Conservation (phyloP, 2,797 vertebrate genomes). For the Hemibagrus guttatus region DNA sequence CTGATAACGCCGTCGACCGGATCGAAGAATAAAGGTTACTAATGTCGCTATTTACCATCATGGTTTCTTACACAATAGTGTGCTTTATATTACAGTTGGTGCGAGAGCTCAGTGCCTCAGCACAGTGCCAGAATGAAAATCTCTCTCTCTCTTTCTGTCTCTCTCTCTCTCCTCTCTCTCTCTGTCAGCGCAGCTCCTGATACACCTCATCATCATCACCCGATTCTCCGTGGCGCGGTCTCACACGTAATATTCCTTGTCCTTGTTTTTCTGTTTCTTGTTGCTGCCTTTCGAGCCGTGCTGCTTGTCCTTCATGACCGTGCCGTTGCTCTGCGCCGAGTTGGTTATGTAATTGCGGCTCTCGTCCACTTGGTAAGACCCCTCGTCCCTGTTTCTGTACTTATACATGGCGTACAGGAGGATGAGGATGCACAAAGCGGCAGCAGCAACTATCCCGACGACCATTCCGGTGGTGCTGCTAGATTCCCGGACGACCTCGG, state of each 20-base stretch:
- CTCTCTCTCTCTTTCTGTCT: not conserved
- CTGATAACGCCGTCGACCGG: slow-evolving; percentile 78
- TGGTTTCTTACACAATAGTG: slow-evolving; percentile 81
- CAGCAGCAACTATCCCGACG: slow-evolving; percentile 99
- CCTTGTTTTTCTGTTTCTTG: slow-evolving; percentile 99
- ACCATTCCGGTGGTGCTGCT: slow-evolving; percentile 99
- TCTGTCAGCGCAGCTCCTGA: slow-evolving; percentile 48
- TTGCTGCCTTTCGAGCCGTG: slow-evolving; percentile 91
- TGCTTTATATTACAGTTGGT: slow-evolving; percentile 93
- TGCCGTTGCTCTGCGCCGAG: slow-evolving; percentile 98
- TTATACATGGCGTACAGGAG: slow-evolving; percentile 99
- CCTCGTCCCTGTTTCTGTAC: slow-evolving; percentile 99
- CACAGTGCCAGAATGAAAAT: slow-evolving; percentile 69
- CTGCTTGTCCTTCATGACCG: slow-evolving; percentile 96
- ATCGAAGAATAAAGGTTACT: slow-evolving; percentile 79
- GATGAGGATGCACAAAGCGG: slow-evolving; percentile 99
- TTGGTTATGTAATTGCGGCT: slow-evolving; percentile 99
- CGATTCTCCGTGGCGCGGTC: not conserved
- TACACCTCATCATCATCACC: slow-evolving; percentile 23
- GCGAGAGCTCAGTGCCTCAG: slow-evolving; percentile 84
- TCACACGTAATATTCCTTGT: slow-evolving; percentile 99
- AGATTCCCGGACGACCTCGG: slow-evolving; percentile 99
- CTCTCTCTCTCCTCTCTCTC: not conserved
- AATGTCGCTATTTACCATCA: slow-evolving; percentile 80
- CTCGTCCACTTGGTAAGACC: slow-evolving; percentile 99